Conservation (phyloP, 2,888 invertebrate genomes). For the Chaitophorus viminalis region DNA sequence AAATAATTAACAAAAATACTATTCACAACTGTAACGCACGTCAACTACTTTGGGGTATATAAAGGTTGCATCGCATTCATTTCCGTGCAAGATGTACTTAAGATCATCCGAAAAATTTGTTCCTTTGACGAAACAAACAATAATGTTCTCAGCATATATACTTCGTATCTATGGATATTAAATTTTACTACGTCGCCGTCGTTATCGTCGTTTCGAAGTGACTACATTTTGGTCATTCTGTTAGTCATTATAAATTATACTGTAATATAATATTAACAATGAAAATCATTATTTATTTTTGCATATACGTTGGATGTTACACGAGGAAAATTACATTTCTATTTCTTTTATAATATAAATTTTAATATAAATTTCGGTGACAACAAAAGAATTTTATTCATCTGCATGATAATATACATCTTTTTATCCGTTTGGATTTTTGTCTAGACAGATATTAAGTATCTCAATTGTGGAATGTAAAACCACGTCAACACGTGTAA, state of each 20-base stretch:
- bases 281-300: background rate
- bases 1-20: background rate
- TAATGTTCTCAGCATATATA: background rate
- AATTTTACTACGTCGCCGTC: background rate
- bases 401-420: too few species aligned
- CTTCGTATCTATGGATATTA: background rate
- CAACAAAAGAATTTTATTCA: background rate
- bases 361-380: background rate
- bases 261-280: background rate
- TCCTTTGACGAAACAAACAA: background rate
- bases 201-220: background rate
- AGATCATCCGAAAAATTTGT: background rate
- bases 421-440: too few species aligned
- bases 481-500: background rate
- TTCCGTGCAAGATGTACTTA: background rate
- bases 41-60: background rate
- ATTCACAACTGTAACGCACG: background rate
- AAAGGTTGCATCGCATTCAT: background rate
- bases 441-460: too few species aligned
- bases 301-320: background rate
- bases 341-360: too few species aligned
- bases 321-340: background rate
- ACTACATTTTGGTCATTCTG: background rate
- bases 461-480: background rate
- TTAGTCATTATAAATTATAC: background rate